Conservation (phyloP, 2,888 invertebrate genomes). For the Agrotis clavis region DNA sequence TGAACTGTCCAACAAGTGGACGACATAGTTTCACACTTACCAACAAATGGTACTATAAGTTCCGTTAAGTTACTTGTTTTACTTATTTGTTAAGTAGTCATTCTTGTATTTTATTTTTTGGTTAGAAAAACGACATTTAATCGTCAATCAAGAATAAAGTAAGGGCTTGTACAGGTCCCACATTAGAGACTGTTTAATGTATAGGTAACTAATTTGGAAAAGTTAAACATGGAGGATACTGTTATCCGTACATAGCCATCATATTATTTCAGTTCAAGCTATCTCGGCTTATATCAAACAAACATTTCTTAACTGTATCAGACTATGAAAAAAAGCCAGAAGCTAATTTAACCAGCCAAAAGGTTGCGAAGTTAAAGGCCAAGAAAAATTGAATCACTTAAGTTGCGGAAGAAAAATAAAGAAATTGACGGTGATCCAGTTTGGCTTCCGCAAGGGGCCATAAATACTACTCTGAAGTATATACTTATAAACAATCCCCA, state of each 20-base stretch:
- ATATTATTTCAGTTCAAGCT: neutral
- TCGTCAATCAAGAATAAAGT: neutral
- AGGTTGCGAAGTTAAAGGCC: no score
- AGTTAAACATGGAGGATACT: no score
- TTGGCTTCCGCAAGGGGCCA: neutral
- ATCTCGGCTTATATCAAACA: neutral
- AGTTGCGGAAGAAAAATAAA: neutral
- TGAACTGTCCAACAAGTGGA: slow-evolving; percentile 40
- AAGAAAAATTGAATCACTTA: no score
- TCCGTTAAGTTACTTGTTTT: slow-evolving; percentile 16
- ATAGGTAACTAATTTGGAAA: no score
- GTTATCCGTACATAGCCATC: no score
- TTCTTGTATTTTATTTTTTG: neutral
- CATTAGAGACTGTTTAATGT: neutral
- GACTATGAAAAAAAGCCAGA: no score
- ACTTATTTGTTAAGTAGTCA: neutral
- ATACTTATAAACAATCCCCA: slow-evolving; percentile 3
- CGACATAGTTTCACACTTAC: slow-evolving; percentile 61
- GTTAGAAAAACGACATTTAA: neutral
- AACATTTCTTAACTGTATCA: no score
- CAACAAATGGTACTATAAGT: slow-evolving; percentile 23
- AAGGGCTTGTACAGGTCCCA: no score
- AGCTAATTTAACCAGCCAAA: no score
- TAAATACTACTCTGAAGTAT: slow-evolving; percentile 19
- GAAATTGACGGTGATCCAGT: slow-evolving; percentile 26